Conservation (phyloP, 2,888 invertebrate species). For the Heliconius ismenius region DNA sequence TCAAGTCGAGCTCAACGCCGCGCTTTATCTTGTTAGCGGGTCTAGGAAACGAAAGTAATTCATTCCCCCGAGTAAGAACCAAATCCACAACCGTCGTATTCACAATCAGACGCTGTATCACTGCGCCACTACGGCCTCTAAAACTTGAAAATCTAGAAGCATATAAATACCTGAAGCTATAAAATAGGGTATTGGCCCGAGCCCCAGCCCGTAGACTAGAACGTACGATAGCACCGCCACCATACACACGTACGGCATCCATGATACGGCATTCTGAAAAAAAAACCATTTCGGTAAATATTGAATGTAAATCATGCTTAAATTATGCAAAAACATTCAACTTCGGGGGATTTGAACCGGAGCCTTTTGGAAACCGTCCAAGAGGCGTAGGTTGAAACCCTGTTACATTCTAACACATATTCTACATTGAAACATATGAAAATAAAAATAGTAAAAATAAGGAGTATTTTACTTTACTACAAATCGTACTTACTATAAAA, state of each 20-base stretch:
- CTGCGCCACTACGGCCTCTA: not conserved
- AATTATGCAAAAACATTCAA: no score
- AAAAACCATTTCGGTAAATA: constrained; percentile 45
- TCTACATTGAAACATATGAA: no score
- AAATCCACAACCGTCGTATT: not conserved
- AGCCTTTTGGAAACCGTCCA: no score
- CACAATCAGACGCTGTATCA: not conserved
- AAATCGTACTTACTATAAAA: constrained; percentile 83
- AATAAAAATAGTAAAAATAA: no score
- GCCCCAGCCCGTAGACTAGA: constrained; percentile 89
- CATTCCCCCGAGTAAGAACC: not conserved
- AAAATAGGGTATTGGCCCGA: constrained; percentile 94
- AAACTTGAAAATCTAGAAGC: not conserved
- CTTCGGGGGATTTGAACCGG: no score
- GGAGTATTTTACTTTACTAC: no score
- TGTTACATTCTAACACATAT: no score
- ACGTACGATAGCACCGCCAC: constrained; percentile 88
- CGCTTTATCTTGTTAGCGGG: no score
- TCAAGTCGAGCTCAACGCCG: no score
- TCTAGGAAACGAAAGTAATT: not conserved
- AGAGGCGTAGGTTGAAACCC: no score
- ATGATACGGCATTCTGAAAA: constrained; percentile 79
- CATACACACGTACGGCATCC: constrained; percentile 89
- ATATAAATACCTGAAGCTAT: constrained; percentile 86
- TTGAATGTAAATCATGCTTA: no score